Percentiles rank a stretch among this genome's conserved stretches.
Evolutionary conservation across 2,113 vertebrate genomes (phyloP).

Genomic region (Athene noctua): DNA sequence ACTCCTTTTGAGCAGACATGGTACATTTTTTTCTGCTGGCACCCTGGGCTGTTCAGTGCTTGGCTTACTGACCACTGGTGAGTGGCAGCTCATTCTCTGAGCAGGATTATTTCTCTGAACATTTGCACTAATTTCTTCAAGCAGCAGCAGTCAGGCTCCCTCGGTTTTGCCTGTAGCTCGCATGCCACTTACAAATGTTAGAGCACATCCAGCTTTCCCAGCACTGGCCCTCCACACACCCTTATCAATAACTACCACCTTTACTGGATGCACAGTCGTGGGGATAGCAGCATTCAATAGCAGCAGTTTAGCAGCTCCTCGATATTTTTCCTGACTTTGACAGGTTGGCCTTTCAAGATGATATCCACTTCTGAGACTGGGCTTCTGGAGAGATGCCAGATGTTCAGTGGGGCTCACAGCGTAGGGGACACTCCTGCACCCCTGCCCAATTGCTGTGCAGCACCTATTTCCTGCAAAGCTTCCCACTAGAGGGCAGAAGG

Average conservation of each 20-base stretch:
- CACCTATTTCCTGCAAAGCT: neutral
- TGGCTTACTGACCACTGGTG: neutral
- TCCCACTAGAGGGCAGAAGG: neutral
- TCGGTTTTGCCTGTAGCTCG: neutral
- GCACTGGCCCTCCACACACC: neutral
- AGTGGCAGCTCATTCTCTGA: neutral
- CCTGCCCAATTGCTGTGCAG: neutral
- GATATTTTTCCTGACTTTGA: neutral
- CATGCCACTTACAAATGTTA: neutral
- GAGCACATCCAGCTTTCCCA: neutral
- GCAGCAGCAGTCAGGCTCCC: neutral
- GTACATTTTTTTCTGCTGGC: neutral
- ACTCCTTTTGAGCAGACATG: neutral
- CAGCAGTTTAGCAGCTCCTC: neutral
- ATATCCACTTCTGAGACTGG: neutral
- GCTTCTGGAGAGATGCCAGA: neutral
- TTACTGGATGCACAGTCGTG: accelerated
- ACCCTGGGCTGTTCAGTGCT: neutral
- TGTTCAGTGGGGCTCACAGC: neutral
- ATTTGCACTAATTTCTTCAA: neutral
- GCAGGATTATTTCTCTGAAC: neutral
- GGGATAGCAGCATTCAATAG: neutral
- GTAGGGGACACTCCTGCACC: accelerated
- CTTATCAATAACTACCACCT: neutral
- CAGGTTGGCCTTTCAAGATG: neutral